Percentiles rank a stretch among this genome's conserved stretches.
phyloP scores from a whole-genome alignment of 2,888 invertebrate genomes.

The Drosophila lutescens region DNA sequence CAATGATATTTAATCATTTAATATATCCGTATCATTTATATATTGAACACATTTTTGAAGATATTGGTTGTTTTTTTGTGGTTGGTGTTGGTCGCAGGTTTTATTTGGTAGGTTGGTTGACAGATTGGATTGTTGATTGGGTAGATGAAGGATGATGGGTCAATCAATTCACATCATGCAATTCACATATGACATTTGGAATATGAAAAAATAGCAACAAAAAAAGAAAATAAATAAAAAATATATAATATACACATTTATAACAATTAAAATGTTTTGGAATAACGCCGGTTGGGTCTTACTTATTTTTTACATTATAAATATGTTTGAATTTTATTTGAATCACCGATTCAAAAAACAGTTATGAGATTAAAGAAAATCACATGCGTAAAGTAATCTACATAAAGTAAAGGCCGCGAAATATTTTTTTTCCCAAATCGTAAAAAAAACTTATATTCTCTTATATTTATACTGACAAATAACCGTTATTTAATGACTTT shows the following conservation, averaged over 20 bases:
- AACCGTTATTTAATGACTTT: no score
- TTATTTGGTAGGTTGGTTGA: slow-evolving; percentile 53
- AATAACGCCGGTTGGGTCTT: not conserved
- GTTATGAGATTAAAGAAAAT: no score
- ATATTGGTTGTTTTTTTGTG: slow-evolving; percentile 43
- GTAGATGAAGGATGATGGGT: slow-evolving; percentile 74
- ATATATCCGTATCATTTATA: slow-evolving; percentile 39
- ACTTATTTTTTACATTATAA: not conserved
- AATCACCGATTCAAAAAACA: no score
- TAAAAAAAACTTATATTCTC: no score
- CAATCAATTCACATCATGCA: slow-evolving; percentile 83
- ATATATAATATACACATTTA: slow-evolving; percentile 33
- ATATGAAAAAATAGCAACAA: slow-evolving; percentile 68
- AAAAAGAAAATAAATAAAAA: slow-evolving; percentile 65
- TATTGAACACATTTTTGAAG: slow-evolving; percentile 36
- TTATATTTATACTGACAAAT: no score
- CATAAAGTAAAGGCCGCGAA: no score
- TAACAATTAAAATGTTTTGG: slow-evolving; percentile 10
- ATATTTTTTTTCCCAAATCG: no score
- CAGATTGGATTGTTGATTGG: slow-evolving; percentile 58
- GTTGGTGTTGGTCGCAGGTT: slow-evolving; percentile 46
- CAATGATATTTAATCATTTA: slow-evolving; percentile 45
- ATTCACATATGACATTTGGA: slow-evolving; percentile 73
- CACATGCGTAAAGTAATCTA: no score
- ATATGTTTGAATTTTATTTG: no score